These are phyloP conservation scores for Cantharis rustica DNA, from an alignment of 2,888 invertebrate species.

Conservation along the genomic window DNA sequence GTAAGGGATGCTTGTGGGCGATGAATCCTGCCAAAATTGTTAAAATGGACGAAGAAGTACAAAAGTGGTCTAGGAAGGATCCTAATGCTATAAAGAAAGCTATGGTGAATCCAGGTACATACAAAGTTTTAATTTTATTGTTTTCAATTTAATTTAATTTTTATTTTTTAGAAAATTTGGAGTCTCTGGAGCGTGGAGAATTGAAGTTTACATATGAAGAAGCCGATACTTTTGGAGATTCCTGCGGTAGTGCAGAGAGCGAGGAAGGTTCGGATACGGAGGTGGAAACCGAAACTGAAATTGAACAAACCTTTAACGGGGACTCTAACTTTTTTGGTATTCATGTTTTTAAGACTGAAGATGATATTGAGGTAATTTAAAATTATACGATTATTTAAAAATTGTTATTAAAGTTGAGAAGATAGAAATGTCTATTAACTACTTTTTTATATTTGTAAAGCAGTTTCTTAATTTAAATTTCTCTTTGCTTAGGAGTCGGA, in stretches of 20 bases:
- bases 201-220: slow-evolving; percentile 73
- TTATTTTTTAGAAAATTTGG: slow-evolving; percentile 69
- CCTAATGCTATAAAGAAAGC: slow-evolving; percentile 89
- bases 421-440: too few relatives aligned
- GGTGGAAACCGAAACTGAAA: slow-evolving; percentile 55
- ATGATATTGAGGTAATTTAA: slow-evolving; percentile 57
- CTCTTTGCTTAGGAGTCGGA: slow-evolving; percentile 62
- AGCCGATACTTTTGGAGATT: slow-evolving; percentile 58
- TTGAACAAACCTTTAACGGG: slow-evolving; percentile 38
- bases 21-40: slow-evolving; percentile 93
- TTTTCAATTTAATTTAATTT: too few relatives aligned
- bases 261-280: slow-evolving; percentile 67
- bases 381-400: slow-evolving; percentile 37
- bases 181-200: slow-evolving; percentile 83
- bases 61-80: slow-evolving; percentile 96
- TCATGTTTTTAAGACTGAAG: slow-evolving; percentile 58
- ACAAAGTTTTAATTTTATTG: neutral
- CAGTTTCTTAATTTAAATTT: slow-evolving; percentile 39
- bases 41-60: slow-evolving; percentile 98
- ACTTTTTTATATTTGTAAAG: slow-evolving; percentile 58
- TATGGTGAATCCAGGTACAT: slow-evolving; percentile 87
- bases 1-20: slow-evolving; percentile 93
- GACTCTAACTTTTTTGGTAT: slow-evolving; percentile 62
- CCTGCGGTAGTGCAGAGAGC: slow-evolving; percentile 69
- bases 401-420: too few relatives aligned